Evolutionary conservation across 2,888 invertebrate genomes (phyloP).

Genomic region (Calliscelio sp.): DNA sequence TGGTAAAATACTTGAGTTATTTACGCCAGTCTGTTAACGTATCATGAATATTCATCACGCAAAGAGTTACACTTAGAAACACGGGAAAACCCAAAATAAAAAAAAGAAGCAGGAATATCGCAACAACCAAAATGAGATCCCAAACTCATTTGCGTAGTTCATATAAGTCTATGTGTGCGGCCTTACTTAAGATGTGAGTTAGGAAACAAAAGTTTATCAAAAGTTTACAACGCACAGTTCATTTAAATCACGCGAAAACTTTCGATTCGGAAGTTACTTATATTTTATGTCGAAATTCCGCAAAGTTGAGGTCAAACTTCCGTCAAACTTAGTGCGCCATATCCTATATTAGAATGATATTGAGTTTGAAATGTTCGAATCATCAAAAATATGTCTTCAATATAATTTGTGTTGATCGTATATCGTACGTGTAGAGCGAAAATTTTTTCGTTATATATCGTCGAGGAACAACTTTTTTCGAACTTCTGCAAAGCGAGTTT

Average conservation of each 20-base stretch:
- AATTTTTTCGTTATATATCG: constrained; percentile 15
- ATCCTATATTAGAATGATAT: constrained; percentile 47
- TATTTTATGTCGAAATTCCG: constrained; percentile 51
- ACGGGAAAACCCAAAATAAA: not conserved
- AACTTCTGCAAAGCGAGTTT: constrained; percentile 25
- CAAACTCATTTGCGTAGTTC: constrained; percentile 1
- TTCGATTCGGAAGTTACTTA: constrained; percentile 60
- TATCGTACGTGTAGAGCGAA: constrained; percentile 15
- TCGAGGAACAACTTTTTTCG: constrained; percentile 25
- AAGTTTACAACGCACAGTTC: constrained; percentile 56
- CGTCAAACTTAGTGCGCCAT: constrained; percentile 34
- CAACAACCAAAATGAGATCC: not conserved
- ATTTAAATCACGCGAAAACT: constrained; percentile 67
- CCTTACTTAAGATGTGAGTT: constrained; percentile 44
- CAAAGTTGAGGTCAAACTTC: constrained; percentile 53
- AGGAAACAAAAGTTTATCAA: constrained; percentile 54
- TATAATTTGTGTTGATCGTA: constrained; percentile 48
- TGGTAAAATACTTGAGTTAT: constrained; percentile 53
- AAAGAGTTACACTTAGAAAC: constrained; percentile 2
- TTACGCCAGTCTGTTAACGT: constrained; percentile 41
- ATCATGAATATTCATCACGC: constrained; percentile 38
- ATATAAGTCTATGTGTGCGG: not conserved
- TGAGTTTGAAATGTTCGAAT: constrained; percentile 46
- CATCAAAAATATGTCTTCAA: constrained; percentile 46
- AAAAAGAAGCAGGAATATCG: not conserved